Evolutionary conservation across 2,113 vertebrate genomes (phyloP).

Genomic region (Dasyprocta punctata): DNA sequence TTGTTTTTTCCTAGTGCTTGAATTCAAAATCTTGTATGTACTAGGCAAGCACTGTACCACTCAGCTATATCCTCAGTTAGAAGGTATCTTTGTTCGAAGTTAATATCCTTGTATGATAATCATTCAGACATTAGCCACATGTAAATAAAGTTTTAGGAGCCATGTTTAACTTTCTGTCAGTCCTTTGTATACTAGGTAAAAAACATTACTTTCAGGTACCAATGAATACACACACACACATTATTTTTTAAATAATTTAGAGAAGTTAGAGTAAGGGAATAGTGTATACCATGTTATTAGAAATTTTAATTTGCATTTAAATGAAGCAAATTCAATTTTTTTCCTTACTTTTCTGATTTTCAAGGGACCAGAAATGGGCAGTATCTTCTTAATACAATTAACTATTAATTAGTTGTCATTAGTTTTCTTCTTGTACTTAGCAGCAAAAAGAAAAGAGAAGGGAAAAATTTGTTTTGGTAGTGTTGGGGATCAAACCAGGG

Average conservation of each 20-base stretch:
- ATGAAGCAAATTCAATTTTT: conserved; percentile 43
- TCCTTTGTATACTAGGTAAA: background rate
- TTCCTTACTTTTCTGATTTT: background rate
- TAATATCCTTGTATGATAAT: conserved; percentile 23
- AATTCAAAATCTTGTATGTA: background rate
- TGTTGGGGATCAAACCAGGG: background rate
- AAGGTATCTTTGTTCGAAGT: background rate
- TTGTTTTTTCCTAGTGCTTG: background rate
- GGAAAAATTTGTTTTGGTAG: background rate
- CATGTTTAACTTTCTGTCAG: conserved; percentile 45
- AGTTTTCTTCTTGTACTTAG: background rate
- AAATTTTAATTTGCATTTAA: conserved; percentile 34
- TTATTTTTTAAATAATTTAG: conserved; percentile 39
- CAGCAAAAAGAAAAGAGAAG: background rate
- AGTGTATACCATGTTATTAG: background rate
- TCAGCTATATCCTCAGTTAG: background rate
- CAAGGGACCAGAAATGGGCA: background rate
- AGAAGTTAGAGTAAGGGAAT: conserved; percentile 23
- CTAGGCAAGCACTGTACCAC: background rate
- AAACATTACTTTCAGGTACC: background rate
- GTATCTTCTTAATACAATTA: background rate
- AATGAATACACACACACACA: background rate
- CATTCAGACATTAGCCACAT: background rate
- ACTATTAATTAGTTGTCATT: background rate
- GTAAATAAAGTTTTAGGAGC: background rate